Conservation (phyloP, 1,140 invertebrate genomes). For the Metopolophium dirhodum region DNA sequence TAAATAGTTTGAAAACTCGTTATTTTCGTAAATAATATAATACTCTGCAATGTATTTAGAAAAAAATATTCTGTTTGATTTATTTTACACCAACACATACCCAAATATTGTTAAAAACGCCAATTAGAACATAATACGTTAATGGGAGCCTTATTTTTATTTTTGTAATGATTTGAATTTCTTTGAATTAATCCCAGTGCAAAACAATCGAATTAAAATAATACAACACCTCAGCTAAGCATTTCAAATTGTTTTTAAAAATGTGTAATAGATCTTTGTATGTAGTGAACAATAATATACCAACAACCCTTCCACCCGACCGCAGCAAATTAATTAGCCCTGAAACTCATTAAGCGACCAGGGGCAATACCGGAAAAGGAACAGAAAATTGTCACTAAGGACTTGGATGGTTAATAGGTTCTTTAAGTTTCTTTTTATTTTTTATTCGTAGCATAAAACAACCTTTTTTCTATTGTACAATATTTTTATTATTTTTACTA, state of each 20-base stretch:
- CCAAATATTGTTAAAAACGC: neutral
- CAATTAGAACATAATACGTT: neutral
- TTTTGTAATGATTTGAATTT: neutral
- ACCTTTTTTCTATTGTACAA: neutral
- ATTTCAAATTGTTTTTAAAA: neutral
- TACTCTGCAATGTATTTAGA: neutral
- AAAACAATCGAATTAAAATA: neutral
- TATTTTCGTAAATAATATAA: neutral
- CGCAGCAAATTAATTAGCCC: slow-evolving; percentile 37
- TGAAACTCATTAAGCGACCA: slow-evolving; percentile 42
- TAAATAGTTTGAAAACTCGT: neutral
- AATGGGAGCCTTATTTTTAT: neutral
- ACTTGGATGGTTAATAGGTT: slow-evolving; percentile 23
- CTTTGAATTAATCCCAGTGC: neutral
- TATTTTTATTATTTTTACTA: slow-evolving; percentile 3
- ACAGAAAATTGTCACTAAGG: slow-evolving; percentile 44
- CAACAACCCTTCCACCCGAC: neutral
- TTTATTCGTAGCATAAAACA: neutral
- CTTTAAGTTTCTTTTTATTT: slow-evolving; percentile 29
- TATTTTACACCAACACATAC: neutral
- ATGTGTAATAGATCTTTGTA: neutral
- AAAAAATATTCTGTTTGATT: neutral
- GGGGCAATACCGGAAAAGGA: neutral
- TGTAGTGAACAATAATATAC: neutral
- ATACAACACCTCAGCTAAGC: neutral